Evolutionary conservation across 2,113 vertebrate genomes (phyloP).

Genomic region (Alexandromys fortis): DNA sequence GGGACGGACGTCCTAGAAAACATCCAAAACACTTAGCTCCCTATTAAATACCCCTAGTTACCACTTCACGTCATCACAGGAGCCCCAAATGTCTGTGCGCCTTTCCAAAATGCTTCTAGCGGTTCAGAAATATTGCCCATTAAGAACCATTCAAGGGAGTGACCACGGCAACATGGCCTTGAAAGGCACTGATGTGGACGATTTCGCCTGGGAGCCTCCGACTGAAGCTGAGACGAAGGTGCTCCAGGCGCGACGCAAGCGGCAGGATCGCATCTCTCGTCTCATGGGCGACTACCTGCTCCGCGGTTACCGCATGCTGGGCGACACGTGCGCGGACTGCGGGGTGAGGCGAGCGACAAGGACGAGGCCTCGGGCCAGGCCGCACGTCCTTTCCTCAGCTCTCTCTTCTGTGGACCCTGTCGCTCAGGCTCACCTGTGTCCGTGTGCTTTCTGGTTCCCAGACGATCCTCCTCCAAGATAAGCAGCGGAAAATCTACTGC

Average conservation of each 20-base stretch:
- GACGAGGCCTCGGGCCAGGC: not conserved
- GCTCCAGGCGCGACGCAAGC: slow-evolving; percentile 91
- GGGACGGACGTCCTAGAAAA: not conserved
- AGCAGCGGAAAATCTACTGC: slow-evolving; percentile 92
- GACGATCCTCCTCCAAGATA: slow-evolving; percentile 95
- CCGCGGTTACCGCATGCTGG: slow-evolving; percentile 95
- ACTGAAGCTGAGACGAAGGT: slow-evolving; percentile 94
- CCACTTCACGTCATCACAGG: not conserved
- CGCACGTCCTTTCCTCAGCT: not conserved
- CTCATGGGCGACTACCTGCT: slow-evolving; percentile 95
- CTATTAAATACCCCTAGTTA: not conserved
- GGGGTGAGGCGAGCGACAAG: slow-evolving; percentile 86
- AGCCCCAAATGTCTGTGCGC: not conserved
- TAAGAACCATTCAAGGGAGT: not conserved
- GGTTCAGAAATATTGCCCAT: not conserved
- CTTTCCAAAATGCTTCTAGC: not conserved
- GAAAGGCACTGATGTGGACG: slow-evolving; percentile 85
- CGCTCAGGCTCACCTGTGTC: not conserved
- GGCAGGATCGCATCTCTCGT: slow-evolving; percentile 94
- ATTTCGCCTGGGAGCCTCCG: slow-evolving; percentile 92
- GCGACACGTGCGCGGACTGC: slow-evolving; percentile 91
- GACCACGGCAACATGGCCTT: slow-evolving; percentile 81
- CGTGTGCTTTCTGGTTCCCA: slow-evolving; percentile 76
- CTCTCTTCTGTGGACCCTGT: not conserved
- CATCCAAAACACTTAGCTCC: not conserved